phyloP scores from a whole-genome alignment of 2,113 vertebrate genomes.

The Zosterops lateralis region DNA sequence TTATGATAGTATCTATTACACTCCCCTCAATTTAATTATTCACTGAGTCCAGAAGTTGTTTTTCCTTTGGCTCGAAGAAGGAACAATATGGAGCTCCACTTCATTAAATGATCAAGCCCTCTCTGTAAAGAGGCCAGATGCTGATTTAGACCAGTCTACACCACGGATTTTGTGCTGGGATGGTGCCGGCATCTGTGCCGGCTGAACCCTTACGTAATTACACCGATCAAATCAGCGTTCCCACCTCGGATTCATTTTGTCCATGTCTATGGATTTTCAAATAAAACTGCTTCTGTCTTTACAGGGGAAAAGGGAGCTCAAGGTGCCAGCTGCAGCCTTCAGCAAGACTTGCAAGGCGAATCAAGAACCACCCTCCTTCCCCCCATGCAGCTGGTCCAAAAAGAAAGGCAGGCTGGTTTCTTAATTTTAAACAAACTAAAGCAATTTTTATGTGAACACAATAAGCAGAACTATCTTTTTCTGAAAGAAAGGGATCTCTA shows the following conservation, averaged over 20 bases:
- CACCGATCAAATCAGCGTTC: not conserved
- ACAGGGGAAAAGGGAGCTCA: not conserved
- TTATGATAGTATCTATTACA: not conserved
- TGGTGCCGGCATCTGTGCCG: not conserved
- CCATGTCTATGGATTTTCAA: fast-evolving
- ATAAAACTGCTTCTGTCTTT: not conserved
- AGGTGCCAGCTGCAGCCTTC: not conserved
- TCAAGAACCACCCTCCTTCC: not conserved
- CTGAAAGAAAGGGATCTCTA: not conserved
- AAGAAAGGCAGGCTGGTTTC: not conserved
- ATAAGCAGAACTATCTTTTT: not conserved
- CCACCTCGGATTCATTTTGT: not conserved
- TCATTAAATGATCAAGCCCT: not conserved
- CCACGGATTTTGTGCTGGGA: not conserved
- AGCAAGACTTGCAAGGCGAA: not conserved
- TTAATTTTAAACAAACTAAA: not conserved
- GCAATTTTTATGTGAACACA: not conserved
- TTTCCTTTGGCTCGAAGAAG: not conserved
- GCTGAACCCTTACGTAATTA: not conserved
- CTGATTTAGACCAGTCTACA: not conserved
- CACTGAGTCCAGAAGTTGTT: not conserved
- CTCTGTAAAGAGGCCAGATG: not conserved
- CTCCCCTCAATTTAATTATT: not conserved
- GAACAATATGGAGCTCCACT: not conserved
- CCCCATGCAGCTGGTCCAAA: not conserved